Base-by-base conservation (phyloP, 2,888 invertebrate species). In the Drosophila nr. perissopoda region DNA sequence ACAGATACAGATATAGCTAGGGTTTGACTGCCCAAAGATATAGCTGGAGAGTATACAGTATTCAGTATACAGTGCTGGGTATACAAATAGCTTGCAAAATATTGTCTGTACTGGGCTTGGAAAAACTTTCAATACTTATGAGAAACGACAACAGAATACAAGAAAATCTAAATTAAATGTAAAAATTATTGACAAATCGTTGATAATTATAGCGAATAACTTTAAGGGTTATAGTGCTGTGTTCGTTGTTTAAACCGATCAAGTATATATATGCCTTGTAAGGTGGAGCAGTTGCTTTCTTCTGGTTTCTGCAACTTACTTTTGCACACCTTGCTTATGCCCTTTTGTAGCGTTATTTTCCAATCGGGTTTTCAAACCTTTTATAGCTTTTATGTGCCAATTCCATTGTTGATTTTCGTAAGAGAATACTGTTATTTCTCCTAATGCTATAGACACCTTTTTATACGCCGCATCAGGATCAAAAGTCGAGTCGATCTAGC, bases 1-100 rank as follows among this genome's bases (percentile, higher is more conserved):
- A 61, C 42, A 64, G 51, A 57, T 64, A 60, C 54, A 27, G 31
- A 31, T 36, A 73, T 38, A 71, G 34, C 51, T 51, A 10, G n/a
- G 56, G 54, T 7, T 36, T 36, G 53, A 21, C 53, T 21, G 21
- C 25, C 46, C 51, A 51, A 27, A 51, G n/a, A 31, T 51, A 51
- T 18, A 18, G 27, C 49, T 29, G 46, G 25, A 46, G 16, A 46
- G 1, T 25, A 13, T 6, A 1, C 38, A 8, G 18, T 8, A 11
- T 40, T 0, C 42, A 11, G 11, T 6, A n/a, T n/a, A 46, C 21
- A 46, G 21, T 46, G 46, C 13, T 46, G 46, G 7, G 7, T 21
- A 46, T 16, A 10, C 33, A 46, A 46, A 46, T 16, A 4, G 21
- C 1, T 46, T 4, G 13, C 13, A 13, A 13, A 21, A 21, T 46